phyloP scores from a whole-genome alignment of 2,113 vertebrate genomes.

The Perca flavescens region DNA sequence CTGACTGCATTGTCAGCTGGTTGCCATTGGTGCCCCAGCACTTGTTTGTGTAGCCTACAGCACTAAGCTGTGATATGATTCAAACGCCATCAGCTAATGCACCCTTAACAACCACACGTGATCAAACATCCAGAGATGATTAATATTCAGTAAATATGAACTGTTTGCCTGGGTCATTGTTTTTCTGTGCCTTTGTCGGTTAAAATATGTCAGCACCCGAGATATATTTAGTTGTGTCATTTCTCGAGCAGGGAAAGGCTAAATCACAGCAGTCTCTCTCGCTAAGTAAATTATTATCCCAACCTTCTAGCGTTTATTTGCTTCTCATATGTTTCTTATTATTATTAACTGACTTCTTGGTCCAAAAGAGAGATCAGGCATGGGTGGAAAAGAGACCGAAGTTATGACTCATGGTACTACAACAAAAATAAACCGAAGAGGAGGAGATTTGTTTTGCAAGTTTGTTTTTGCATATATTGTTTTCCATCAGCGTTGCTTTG shows the following conservation, averaged over 20 bases:
- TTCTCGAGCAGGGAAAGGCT: conserved; percentile 65
- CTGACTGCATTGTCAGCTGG: conserved; percentile 18
- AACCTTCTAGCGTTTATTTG: background rate
- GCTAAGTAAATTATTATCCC: conserved; percentile 15
- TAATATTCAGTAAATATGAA: conserved; percentile 33
- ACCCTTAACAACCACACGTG: conserved; percentile 14
- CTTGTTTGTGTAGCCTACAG: conserved; percentile 13
- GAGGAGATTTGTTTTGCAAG: conserved; percentile 21
- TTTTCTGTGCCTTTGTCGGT: conserved; percentile 1
- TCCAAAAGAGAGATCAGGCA: conserved; percentile 5
- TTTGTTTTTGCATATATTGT: conserved; percentile 23
- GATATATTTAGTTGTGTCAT: conserved; percentile 70
- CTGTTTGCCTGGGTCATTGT: conserved; percentile 1
- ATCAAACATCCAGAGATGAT: background rate
- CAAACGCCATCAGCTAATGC: conserved; percentile 31
- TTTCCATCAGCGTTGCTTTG: conserved; percentile 1
- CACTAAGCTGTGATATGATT: conserved; percentile 16
- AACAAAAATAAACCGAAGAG: conserved; percentile 46
- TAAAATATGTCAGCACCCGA: conserved; percentile 36
- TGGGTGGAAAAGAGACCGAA: background rate
- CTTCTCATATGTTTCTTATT: conserved; percentile 14
- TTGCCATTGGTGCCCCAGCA: conserved; percentile 17
- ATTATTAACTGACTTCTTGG: background rate
- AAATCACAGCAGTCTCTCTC: conserved; percentile 60
- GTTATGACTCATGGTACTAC: conserved; percentile 17